These are phyloP conservation scores for Exaiptasia diaphana DNA, from an alignment of 64 coral and sea anemone species.

Conservation along the genomic window DNA sequence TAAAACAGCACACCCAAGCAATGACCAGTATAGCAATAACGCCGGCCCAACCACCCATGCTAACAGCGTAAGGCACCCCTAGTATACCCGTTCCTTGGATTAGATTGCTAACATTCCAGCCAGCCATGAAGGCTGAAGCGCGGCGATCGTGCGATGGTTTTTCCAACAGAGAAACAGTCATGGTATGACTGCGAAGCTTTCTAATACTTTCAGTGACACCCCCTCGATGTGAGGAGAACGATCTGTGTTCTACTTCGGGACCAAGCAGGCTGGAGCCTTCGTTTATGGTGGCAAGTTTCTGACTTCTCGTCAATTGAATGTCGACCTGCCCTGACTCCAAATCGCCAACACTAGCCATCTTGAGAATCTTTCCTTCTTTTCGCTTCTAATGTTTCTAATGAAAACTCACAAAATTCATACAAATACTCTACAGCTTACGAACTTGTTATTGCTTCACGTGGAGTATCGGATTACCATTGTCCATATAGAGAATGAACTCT, in stretches of 20 bases:
- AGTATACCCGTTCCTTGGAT: constrained; percentile 91
- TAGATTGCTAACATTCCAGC: constrained; percentile 91
- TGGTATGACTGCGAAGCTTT: constrained; percentile 38
- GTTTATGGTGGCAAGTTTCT: neutral
- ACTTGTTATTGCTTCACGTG: constrained; percentile 13
- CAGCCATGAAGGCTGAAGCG: constrained; percentile 77
- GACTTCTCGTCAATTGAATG: constrained; percentile 22
- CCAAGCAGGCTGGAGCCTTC: neutral
- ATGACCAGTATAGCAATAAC: constrained; percentile 63
- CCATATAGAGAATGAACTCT: neutral
- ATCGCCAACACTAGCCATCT: neutral
- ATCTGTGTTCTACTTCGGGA: neutral
- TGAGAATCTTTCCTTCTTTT: too few species aligned
- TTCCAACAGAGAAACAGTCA: constrained; percentile 80
- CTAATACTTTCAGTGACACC: constrained; percentile 58
- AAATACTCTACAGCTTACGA: neutral
- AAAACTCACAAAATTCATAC: too few species aligned
- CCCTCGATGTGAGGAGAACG: neutral
- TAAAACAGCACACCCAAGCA: constrained; percentile 78
- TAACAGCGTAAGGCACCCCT: constrained; percentile 77
- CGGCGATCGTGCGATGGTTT: constrained; percentile 71
- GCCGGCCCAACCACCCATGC: constrained; percentile 83
- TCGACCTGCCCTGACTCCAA: neutral
- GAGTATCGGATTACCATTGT: neutral
- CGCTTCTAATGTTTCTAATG: too few species aligned